Percentiles rank a stretch among this genome's conserved stretches.
phyloP scores from a whole-genome alignment of 2,888 invertebrate genomes.

The Augochlorella aurata region DNA sequence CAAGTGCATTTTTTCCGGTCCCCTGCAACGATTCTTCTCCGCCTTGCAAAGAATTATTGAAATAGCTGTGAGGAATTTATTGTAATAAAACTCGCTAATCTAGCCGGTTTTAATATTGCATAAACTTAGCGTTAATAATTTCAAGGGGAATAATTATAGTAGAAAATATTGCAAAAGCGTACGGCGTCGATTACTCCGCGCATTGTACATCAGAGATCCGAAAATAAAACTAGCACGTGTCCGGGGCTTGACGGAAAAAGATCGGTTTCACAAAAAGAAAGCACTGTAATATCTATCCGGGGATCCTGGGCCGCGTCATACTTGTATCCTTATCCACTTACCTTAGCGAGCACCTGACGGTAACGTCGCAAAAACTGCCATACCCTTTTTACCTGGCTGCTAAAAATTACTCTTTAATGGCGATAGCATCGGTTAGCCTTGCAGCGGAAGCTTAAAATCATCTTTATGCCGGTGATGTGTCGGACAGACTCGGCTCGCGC shows the following conservation, averaged over 20 bases:
- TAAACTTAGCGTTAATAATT: too few species aligned
- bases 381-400: conserved; percentile 52
- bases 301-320: conserved; percentile 46
- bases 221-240: conserved; percentile 40
- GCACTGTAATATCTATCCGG: conserved; percentile 55
- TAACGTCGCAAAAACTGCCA: conserved; percentile 63
- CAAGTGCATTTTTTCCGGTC: too few species aligned
- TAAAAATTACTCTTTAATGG: conserved; percentile 65
- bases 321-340: conserved; percentile 67
- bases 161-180: background rate
- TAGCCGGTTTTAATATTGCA: too few species aligned
- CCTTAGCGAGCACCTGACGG: conserved; percentile 64
- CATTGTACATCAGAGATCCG: background rate
- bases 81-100: too few species aligned
- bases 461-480: conserved; percentile 46
- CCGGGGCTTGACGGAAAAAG: conserved; percentile 9
- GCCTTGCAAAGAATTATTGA: too few species aligned
- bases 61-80: too few species aligned
- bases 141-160: background rate
- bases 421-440: conserved; percentile 51
- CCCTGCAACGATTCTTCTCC: too few species aligned
- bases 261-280: conserved; percentile 43
- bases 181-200: background rate
- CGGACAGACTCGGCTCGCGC: conserved; percentile 32
- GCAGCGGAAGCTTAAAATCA: conserved; percentile 61